Evolutionary conservation across 2,888 invertebrate genomes (phyloP).

Genomic region (Agrotis clavis): DNA sequence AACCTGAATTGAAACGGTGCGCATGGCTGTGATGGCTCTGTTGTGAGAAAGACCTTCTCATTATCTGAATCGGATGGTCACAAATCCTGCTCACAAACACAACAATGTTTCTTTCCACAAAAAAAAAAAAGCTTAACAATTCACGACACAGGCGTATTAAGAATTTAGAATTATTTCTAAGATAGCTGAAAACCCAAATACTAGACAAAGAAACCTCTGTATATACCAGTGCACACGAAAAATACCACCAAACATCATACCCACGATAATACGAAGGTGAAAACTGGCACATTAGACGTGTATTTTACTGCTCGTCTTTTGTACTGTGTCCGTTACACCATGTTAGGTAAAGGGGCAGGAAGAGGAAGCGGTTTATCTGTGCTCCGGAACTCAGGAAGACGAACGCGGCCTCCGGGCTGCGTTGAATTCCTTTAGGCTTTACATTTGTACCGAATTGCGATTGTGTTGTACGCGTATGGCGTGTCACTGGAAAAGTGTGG

Average conservation of each 20-base stretch:
- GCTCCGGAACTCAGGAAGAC: conserved; percentile 89
- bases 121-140: too few relatives aligned
- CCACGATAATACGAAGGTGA: conserved; percentile 68
- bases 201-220: not conserved
- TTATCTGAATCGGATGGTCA: too few relatives aligned
- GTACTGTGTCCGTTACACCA: conserved; percentile 86
- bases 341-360: conserved; percentile 89
- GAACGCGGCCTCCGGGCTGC: conserved; percentile 80
- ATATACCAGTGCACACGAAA: not conserved
- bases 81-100: too few relatives aligned
- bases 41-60: too few relatives aligned
- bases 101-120: too few relatives aligned
- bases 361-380: conserved; percentile 90
- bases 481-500: conserved; percentile 35
- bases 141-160: too few relatives aligned
- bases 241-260: conserved; percentile 46
- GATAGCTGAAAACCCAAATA: not conserved
- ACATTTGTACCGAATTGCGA: conserved; percentile 81
- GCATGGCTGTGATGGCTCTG: too few relatives aligned
- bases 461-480: conserved; percentile 68
- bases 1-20: too few relatives aligned
- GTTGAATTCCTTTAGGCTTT: conserved; percentile 86
- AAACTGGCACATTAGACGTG: conserved; percentile 78
- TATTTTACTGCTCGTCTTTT: conserved; percentile 84
- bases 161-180: not conserved